Percentiles rank a stretch among this genome's conserved stretches.
Evolutionary conservation across 2,797 vertebrate genomes (phyloP).

Genomic region (Trichosurus vulpecula): DNA sequence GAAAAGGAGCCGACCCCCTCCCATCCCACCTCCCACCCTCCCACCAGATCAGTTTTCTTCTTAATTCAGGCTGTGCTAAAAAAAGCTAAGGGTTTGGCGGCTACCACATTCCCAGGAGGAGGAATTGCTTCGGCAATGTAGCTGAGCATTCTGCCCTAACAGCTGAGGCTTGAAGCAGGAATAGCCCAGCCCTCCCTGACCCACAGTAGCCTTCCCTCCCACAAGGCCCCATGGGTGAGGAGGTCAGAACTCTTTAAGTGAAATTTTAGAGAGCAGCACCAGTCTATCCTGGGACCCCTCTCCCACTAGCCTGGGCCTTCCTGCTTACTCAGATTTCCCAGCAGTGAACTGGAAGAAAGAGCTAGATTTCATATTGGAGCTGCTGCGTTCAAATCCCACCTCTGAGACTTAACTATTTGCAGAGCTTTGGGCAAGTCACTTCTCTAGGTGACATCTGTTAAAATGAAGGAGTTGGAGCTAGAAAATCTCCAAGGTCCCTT

Average conservation of each 20-base stretch:
- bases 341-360: neutral
- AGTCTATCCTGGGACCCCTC: neutral
- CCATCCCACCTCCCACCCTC: conserved; percentile 34
- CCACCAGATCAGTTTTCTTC: conserved; percentile 65
- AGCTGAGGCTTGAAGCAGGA: conserved; percentile 57
- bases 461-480: neutral
- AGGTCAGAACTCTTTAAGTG: neutral
- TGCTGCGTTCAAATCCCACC: neutral
- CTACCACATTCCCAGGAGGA: neutral
- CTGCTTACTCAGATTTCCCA: neutral
- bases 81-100: conserved; percentile 27
- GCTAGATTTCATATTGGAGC: neutral
- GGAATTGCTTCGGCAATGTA: neutral
- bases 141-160: neutral
- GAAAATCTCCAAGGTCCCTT: neutral
- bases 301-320: neutral
- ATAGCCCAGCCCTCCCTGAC: conserved; percentile 48
- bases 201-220: conserved; percentile 65
- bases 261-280: neutral
- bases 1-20: neutral
- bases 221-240: neutral
- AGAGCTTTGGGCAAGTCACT: neutral
- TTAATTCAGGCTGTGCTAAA: conserved; percentile 68
- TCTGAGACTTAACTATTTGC: neutral
- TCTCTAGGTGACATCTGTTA: neutral